These are phyloP conservation scores for Tragelaphus imberbis DNA, from an alignment of 2,113 vertebrate genomes.

Conservation along the genomic window DNA sequence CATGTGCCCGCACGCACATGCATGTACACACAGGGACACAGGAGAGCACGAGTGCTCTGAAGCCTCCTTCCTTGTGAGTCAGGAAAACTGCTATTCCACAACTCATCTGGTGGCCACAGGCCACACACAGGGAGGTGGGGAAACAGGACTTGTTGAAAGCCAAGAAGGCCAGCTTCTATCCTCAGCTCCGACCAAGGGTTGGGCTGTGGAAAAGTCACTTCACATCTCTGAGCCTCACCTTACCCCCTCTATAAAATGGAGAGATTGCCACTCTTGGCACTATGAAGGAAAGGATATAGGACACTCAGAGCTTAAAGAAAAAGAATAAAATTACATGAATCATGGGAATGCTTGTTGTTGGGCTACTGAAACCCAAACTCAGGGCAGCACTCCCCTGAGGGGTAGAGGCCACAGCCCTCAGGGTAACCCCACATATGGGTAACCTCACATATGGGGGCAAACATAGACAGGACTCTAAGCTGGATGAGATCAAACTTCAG, in stretches of 20 bases:
- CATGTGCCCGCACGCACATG: not conserved
- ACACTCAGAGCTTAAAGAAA: not conserved
- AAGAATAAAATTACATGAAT: not conserved
- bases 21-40: not conserved
- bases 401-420: not conserved
- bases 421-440: not conserved
- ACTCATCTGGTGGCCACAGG: not conserved
- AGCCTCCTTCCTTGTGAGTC: not conserved
- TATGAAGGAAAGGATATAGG: not conserved
- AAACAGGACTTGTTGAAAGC: not conserved
- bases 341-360: not conserved
- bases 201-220: not conserved
- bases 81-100: not conserved
- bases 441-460: not conserved
- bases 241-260: not conserved
- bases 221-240: not conserved
- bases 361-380: not conserved
- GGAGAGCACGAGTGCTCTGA: not conserved
- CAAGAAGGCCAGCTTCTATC: not conserved
- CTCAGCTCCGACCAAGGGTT: not conserved
- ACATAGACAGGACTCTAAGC: not conserved
- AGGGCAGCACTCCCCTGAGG: not conserved
- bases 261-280: not conserved
- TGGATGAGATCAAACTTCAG: not conserved
- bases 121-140: not conserved